Evolutionary conservation across 2,888 invertebrate genomes (phyloP), one percentile per base, ranked within the genome.

Genomic region (Lasioglossum marginatum): DNA sequence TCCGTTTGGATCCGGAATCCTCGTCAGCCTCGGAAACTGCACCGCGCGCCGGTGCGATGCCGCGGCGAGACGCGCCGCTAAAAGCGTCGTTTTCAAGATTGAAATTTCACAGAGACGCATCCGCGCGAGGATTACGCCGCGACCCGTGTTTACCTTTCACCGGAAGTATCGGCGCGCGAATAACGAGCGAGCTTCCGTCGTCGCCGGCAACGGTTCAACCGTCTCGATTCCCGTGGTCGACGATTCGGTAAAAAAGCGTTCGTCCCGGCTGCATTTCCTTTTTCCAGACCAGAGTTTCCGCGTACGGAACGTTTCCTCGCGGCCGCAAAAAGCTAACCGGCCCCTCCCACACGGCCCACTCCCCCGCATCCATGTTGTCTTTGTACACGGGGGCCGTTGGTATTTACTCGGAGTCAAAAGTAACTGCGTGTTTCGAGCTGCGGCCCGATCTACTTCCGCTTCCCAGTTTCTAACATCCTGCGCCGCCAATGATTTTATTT

Each of bases 91-190:
- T 85, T 80, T 80, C 80, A 71, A 84, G 77, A 80, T 85, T 76
- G 79, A 84, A 89, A 89, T 87, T 89, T 89, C 76, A 79, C 77
- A 34, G 74, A 34, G 72, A 73, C 66, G 71, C 78, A 72, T 16
- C 60, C 31, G 77, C 52, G 73, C 80, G 89, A 75, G 77, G 74
- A 82, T 87, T 80, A 78, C 75, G 52, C 45, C 45, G 63, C 52
- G 66, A 45, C 68, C 34, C 57, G 57, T 77, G 82, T 81, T 80
- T 80, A 74, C 84, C 77, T 86, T 86, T 86, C 87, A 85, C 27
- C 12, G 70, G 37, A 81, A 81, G 88, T 89, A 89, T 87, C 87
- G 89, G 77, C 63, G 82, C 88, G 80, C 81, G 79, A 87, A 89
- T 84, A 82, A 87, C 81, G 83, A 87, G 77, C 71, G 76, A 78